Evolutionary conservation across 1,140 invertebrate genomes (phyloP).

Genomic region (Caerostris darwini): DNA sequence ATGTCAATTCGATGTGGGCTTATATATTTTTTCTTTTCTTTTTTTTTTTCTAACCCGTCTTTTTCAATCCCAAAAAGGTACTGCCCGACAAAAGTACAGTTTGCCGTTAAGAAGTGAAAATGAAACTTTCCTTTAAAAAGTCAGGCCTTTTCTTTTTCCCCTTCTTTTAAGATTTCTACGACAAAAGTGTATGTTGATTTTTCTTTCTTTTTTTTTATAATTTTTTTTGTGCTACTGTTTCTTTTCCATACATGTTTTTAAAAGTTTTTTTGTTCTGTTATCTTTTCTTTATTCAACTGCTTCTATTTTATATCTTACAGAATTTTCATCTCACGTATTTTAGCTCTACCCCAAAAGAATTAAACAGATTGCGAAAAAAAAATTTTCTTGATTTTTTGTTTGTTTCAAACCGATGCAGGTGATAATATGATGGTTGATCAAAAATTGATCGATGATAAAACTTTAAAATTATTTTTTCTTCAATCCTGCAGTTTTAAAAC

Average conservation of each 20-base stretch:
- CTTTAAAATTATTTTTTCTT: no score
- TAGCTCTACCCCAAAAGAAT: not conserved
- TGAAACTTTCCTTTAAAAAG: constrained; percentile 61
- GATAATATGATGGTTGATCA: constrained; percentile 3
- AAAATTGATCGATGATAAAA: not conserved
- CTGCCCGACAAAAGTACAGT: constrained; percentile 49
- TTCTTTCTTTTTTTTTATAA: constrained; percentile 56
- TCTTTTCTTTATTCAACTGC: not conserved
- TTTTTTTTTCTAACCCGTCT: not conserved
- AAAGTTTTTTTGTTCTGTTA: constrained; percentile 2
- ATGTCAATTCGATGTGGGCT: not conserved
- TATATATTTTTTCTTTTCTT: not conserved
- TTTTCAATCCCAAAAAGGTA: constrained; percentile 21
- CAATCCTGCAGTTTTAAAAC: no score
- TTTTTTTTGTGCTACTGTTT: constrained; percentile 37
- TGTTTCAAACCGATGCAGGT: not conserved
- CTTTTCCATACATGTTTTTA: constrained; percentile 46
- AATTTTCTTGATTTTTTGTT: not conserved
- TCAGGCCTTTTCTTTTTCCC: not conserved
- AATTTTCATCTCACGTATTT: constrained; percentile 57
- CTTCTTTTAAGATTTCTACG: constrained; percentile 23
- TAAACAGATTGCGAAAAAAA: constrained; percentile 19
- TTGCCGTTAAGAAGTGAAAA: constrained; percentile 63
- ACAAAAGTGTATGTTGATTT: constrained; percentile 54
- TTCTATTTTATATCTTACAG: not conserved